phyloP scores from a whole-genome alignment of 1,140 invertebrate species.

The Drosophila seguyi region DNA sequence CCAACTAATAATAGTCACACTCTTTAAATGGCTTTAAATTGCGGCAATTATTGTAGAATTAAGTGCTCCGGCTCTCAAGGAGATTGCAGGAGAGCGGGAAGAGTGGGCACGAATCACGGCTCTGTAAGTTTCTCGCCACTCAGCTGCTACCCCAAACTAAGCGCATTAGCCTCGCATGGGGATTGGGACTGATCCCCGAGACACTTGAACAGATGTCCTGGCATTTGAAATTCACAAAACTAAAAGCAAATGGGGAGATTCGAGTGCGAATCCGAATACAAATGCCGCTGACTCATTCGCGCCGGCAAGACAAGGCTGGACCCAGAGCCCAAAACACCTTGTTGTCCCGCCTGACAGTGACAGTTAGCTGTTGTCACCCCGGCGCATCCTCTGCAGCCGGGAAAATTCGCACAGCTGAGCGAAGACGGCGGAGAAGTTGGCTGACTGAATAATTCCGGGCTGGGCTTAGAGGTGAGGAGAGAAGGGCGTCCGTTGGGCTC shows the following conservation, averaged over 20 bases:
- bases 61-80: not conserved
- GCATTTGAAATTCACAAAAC: conserved; percentile 84
- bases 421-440: conserved; percentile 45
- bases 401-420: conserved; percentile 76
- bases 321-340: conserved; percentile 55
- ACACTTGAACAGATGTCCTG: conserved; percentile 83
- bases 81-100: not conserved
- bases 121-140: conserved; percentile 16
- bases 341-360: conserved; percentile 56
- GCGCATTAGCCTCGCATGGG: conserved; percentile 48
- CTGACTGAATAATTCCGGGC: conserved; percentile 62
- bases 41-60: conserved; percentile 23
- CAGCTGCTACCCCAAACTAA: conserved; percentile 15
- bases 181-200: conserved; percentile 49
- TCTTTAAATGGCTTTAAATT: conserved; percentile 21
- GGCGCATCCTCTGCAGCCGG: conserved; percentile 35
- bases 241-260: conserved; percentile 64
- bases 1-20: conserved; percentile 32
- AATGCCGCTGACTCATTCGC: conserved; percentile 42
- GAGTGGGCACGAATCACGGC: not conserved
- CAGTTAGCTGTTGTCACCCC: conserved; percentile 69
- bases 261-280: conserved; percentile 38
- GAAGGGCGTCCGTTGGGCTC: conserved; percentile 35
- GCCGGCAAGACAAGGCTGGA: conserved; percentile 44
- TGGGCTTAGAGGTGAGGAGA: conserved; percentile 42